Base-by-base conservation (phyloP, 2,797 vertebrate species). In the Acanthurus tractus region DNA sequence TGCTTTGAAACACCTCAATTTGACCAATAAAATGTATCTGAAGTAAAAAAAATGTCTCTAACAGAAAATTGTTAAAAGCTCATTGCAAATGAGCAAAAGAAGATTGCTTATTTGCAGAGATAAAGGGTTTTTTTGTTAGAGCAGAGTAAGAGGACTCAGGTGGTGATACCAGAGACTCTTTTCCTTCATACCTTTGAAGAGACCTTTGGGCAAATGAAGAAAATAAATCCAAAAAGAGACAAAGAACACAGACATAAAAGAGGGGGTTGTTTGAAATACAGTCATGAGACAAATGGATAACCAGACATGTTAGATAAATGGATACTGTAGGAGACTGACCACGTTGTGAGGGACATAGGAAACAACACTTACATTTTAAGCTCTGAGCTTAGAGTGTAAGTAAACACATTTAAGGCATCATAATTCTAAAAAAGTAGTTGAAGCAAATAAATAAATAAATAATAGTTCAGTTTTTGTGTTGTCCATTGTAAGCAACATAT, bases 171-270 rank as follows among this genome's bases (percentile, higher is more conserved):
- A 56, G 42, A 78, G 55, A 48, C 18, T 69, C 56, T 79, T 80
- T 62, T 83, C 79, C 81, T 87, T 93, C 94, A 94, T 96, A 95
- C 95, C 94, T 96, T 95, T 94, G 89, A 84, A 93, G 92, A 94
- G 93, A 96, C 91, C 95, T 95, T 88, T 89, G 90, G 91, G 88
- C 90, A 90, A 93, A 92, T 92, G 86, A 89, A 88, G 77, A 86
- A 88, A 82, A 81, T 57, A 81, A 86, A 89, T 75, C 82, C 61
- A 68, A 65, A 84, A 83, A 78, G 79, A 85, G 82, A 85, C 57
- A 85, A 80, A 94, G 86, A 88, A 93, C 79, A 85, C 80, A 89
- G 86, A 89, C 88, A 93, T 82, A 92, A 89, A 92, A 29, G 25
- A 90, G 85, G 90, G 88, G 87, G 83, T 85, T 85, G 87, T 86